These are phyloP conservation scores for Berghia stephanieae DNA, from an alignment of 1,140 invertebrate genomes.

Conservation along the genomic window DNA sequence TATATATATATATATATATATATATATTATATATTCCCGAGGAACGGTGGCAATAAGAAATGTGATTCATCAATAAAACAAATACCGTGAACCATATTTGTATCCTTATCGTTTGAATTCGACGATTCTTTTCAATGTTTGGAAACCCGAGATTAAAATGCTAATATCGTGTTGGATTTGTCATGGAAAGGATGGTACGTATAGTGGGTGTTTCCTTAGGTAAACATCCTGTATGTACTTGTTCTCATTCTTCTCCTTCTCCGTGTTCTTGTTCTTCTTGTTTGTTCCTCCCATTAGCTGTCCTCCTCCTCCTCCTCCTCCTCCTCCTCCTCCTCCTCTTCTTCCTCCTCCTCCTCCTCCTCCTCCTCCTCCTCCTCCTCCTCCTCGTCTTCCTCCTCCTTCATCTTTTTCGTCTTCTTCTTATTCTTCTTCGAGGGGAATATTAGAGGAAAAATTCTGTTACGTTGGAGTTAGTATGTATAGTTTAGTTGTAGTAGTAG, in stretches of 20 bases:
- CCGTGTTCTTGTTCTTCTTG: neutral
- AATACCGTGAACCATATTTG: neutral
- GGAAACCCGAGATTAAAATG: no score
- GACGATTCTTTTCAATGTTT: no score
- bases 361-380: neutral
- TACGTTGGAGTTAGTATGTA: neutral
- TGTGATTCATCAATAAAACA: neutral
- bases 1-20: neutral
- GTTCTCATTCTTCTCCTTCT: neutral
- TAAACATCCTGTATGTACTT: neutral
- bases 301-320: neutral
- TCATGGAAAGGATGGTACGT: neutral
- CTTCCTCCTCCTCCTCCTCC: neutral
- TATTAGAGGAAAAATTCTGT: neutral
- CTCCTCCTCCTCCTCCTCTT: neutral
- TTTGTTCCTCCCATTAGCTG: neutral
- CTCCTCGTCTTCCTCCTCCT: no score
- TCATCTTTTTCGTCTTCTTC: no score
- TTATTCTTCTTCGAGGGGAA: neutral
- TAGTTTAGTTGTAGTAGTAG: neutral
- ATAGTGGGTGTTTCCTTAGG: neutral
- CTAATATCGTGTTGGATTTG: neutral
- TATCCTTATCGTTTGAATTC: neutral
- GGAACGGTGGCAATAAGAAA: neutral
- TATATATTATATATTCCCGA: neutral